phyloP scores from a whole-genome alignment of 2,113 vertebrate genomes.

The Sebastes schlegelii region DNA sequence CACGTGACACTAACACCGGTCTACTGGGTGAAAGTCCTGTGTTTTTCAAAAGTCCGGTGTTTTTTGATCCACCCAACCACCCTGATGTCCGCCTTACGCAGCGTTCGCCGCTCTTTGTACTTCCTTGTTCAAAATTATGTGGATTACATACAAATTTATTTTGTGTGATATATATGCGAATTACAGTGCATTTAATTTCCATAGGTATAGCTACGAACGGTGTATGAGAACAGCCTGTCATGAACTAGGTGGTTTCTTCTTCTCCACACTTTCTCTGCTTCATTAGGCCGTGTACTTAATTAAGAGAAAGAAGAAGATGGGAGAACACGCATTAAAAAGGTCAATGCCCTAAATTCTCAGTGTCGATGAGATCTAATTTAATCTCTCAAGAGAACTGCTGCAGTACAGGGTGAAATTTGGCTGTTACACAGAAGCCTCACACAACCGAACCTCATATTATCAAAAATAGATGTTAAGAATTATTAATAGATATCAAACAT shows the following conservation, averaged over 20 bases:
- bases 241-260: neutral
- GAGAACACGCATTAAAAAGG: slow-evolving; percentile 8
- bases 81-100: no score
- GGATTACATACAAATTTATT: no score
- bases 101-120: no score
- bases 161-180: no score
- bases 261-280: neutral
- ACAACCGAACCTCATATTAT: slow-evolving; percentile 31
- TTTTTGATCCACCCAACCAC: no score
- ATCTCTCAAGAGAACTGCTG: slow-evolving; percentile 21
- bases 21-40: no score
- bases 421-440: slow-evolving; percentile 9
- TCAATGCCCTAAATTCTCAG: slow-evolving; percentile 14
- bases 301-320: neutral
- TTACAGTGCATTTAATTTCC: no score
- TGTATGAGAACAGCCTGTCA: no score
- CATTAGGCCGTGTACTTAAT: neutral
- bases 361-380: slow-evolving; percentile 21
- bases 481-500: slow-evolving; percentile 51
- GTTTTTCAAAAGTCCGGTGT: no score
- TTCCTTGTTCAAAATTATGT: no score
- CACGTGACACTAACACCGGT: no score
- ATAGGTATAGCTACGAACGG: no score
- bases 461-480: slow-evolving; percentile 54
- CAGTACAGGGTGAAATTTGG: slow-evolving; percentile 11